phyloP scores from a whole-genome alignment of 2,797 vertebrate genomes.

The Ptychobarbus kaznakovi region DNA sequence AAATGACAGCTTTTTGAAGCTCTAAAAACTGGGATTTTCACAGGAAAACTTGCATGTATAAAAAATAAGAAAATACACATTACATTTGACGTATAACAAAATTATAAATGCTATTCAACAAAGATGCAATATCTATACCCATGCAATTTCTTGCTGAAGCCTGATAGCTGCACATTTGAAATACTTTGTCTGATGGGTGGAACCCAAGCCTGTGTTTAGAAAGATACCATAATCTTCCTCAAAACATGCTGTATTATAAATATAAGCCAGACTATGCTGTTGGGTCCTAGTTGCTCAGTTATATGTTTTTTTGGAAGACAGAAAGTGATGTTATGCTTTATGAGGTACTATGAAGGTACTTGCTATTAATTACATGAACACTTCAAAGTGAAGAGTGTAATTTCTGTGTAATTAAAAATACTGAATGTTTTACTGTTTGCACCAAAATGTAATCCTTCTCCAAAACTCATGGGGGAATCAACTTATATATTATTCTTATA shows the following conservation, averaged over 20 bases:
- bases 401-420: not conserved
- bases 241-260: slow-evolving; percentile 30
- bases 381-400: not conserved
- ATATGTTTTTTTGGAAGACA: not conserved
- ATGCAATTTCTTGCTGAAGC: not conserved
- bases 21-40: not conserved
- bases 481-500: not conserved
- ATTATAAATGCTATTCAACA: not conserved
- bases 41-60: not conserved
- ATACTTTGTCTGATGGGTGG: slow-evolving; percentile 49
- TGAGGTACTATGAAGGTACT: not conserved
- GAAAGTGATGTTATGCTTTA: not conserved
- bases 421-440: not conserved
- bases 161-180: not conserved
- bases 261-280: slow-evolving; percentile 9
- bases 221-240: slow-evolving; percentile 69
- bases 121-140: not conserved
- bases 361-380: not conserved
- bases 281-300: not conserved
- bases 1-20: not conserved
- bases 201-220: slow-evolving; percentile 55
- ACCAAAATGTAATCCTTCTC: not conserved
- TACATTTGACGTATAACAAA: not conserved
- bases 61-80: not conserved
- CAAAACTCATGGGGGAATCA: not conserved